Percentiles rank a stretch among this genome's conserved stretches.
phyloP scores from a whole-genome alignment of 2,797 vertebrate genomes.

The Iguana delicatissima region DNA sequence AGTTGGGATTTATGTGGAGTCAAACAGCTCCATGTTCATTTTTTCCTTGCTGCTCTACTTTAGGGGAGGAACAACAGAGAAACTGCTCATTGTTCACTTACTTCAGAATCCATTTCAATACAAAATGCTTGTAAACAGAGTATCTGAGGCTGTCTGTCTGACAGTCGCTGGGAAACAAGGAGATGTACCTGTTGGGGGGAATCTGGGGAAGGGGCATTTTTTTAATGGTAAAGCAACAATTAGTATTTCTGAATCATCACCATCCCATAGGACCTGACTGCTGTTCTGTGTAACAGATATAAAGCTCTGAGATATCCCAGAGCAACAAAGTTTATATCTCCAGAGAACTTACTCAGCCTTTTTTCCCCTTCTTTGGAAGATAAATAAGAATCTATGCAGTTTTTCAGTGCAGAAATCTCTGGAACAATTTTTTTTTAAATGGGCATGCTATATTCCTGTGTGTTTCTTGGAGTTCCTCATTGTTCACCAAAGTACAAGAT shows the following conservation, averaged over 20 bases:
- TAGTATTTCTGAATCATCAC: conserved; percentile 46
- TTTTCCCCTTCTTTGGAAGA: conserved; percentile 38
- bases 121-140: conserved; percentile 13
- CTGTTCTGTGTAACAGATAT: conserved; percentile 49
- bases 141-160: conserved; percentile 36
- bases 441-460: neutral
- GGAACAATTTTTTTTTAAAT: conserved; percentile 40
- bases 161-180: neutral
- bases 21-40: conserved; percentile 20
- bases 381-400: conserved; percentile 44
- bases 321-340: conserved; percentile 62
- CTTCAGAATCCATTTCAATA: neutral
- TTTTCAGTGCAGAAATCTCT: conserved; percentile 42
- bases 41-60: conserved; percentile 26
- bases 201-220: conserved; percentile 24
- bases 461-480: conserved; percentile 26
- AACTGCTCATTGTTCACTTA: conserved; percentile 35
- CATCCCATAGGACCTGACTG: conserved; percentile 37
- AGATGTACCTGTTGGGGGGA: accelerated
- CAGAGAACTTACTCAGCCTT: conserved; percentile 65
- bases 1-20: conserved; percentile 26
- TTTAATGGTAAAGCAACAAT: neutral
- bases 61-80: neutral
- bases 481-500: neutral
- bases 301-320: conserved; percentile 52